These are phyloP conservation scores for Diogma glabrata DNA, from an alignment of 2,888 invertebrate species.

Conservation along the genomic window DNA sequence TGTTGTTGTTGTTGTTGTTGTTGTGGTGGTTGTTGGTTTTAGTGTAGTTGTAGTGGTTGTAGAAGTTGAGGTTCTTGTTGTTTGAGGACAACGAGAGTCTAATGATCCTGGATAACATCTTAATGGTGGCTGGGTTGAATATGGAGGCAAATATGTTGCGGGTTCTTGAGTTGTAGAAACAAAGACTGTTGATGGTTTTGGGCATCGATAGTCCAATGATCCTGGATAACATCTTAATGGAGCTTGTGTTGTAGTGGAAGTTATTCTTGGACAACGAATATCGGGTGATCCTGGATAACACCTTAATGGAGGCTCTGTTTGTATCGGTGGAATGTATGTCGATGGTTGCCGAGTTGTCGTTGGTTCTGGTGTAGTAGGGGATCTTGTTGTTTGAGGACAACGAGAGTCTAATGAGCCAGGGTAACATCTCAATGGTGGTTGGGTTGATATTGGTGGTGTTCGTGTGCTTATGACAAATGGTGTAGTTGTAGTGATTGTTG, in stretches of 20 bases:
- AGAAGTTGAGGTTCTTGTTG: too few species aligned
- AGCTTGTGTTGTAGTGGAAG: conserved; percentile 14
- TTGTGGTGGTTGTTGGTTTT: too few species aligned
- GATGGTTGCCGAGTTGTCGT: conserved; percentile 31
- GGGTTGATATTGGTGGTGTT: conserved; percentile 18
- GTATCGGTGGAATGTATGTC: conserved; percentile 21
- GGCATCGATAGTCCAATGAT: conserved; percentile 25
- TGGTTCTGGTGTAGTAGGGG: conserved; percentile 25
- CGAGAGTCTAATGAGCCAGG: conserved; percentile 34
- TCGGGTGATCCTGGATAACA: conserved; percentile 27
- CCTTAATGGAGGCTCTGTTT: conserved; percentile 12
- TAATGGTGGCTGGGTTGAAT: conserved; percentile 17
- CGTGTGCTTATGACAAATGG: conserved; percentile 32
- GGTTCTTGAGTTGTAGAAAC: too few species aligned
- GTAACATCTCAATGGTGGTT: conserved; percentile 26
- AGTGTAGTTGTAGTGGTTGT: too few species aligned
- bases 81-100: conserved; percentile 27
- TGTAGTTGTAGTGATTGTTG: conserved; percentile 13
- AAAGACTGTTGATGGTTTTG: not conserved
- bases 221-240: conserved; percentile 13
- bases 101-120: conserved; percentile 25
- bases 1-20: too few species aligned
- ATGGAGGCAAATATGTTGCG: too few species aligned
- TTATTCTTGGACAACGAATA: conserved; percentile 24
- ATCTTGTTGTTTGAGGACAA: conserved; percentile 27